phyloP scores from a whole-genome alignment of 2,113 vertebrate species.

The Anoura caudifer region DNA sequence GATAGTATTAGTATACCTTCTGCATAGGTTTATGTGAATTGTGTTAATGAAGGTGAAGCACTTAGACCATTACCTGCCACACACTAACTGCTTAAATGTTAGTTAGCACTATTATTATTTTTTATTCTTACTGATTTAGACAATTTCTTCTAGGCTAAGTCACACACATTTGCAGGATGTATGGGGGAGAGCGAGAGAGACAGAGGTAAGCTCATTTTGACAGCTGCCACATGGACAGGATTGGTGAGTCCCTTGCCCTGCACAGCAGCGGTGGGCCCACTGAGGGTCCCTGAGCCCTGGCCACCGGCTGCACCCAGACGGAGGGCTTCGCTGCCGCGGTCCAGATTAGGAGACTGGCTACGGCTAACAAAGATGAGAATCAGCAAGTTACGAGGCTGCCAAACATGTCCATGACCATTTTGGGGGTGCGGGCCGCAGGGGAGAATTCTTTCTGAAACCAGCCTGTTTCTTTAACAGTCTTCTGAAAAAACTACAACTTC shows the following conservation, averaged over 20 bases:
- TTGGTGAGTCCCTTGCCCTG: background rate
- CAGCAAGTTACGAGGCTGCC: background rate
- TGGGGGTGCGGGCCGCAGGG: no score
- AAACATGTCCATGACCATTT: background rate
- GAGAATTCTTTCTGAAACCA: background rate
- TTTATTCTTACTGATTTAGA: background rate
- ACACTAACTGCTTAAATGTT: background rate
- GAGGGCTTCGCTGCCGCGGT: background rate
- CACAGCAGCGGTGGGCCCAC: background rate
- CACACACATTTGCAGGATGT: background rate
- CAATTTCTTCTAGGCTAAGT: background rate
- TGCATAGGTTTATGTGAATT: background rate
- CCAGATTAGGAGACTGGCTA: background rate
- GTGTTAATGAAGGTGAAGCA: background rate
- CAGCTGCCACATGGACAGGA: background rate
- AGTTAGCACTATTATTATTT: background rate
- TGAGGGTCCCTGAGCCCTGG: background rate
- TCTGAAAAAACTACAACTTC: background rate
- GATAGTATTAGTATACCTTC: background rate
- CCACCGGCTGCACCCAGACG: background rate
- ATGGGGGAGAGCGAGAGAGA: background rate
- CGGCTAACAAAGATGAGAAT: background rate
- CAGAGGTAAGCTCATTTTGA: background rate
- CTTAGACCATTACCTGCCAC: background rate
- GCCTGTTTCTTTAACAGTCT: background rate